These are phyloP conservation scores for Chydorus sphaericus DNA, from an alignment of 2,888 invertebrate genomes.

Conservation along the genomic window DNA sequence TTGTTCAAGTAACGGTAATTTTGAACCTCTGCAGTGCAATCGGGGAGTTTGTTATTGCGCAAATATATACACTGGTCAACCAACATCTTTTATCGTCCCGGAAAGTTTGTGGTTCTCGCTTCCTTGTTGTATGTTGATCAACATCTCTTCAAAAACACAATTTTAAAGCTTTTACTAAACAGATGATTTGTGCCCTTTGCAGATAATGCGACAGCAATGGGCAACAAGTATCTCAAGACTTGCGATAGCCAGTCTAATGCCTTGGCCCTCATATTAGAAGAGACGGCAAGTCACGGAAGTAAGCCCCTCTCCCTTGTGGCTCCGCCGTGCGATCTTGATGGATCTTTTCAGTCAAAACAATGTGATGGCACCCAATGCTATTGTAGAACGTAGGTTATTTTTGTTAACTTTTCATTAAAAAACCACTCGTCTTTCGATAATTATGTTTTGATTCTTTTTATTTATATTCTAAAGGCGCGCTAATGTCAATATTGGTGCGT, in stretches of 20 bases:
- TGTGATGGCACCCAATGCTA: slow-evolving; percentile 6
- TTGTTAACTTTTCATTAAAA: background rate
- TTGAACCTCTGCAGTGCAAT: slow-evolving; percentile 50
- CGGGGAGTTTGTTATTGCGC: slow-evolving; percentile 53
- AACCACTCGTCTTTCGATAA: background rate
- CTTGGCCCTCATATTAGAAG: slow-evolving; percentile 34
- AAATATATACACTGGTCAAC: slow-evolving; percentile 42
- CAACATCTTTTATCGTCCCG: slow-evolving; percentile 37
- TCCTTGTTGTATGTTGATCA: slow-evolving; percentile 45
- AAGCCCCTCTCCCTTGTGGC: slow-evolving; percentile 36
- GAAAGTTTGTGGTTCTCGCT: slow-evolving; percentile 41
- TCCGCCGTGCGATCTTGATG: slow-evolving; percentile 47
- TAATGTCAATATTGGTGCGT: background rate
- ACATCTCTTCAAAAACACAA: background rate
- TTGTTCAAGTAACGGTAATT: slow-evolving; percentile 48
- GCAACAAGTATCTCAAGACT: slow-evolving; percentile 44
- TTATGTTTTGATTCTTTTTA: background rate
- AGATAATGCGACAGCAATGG: slow-evolving; percentile 35
- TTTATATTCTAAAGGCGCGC: background rate
- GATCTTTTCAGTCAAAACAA: slow-evolving; percentile 37
- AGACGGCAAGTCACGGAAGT: slow-evolving; percentile 45
- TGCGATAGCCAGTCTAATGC: slow-evolving; percentile 50
- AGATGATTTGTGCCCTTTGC: background rate
- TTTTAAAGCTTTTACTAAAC: slow-evolving; percentile 17
- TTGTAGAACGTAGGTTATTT: slow-evolving; percentile 2